Evolutionary conservation across 2,113 vertebrate species (phyloP).

Genomic region (Cettia cetti): DNA sequence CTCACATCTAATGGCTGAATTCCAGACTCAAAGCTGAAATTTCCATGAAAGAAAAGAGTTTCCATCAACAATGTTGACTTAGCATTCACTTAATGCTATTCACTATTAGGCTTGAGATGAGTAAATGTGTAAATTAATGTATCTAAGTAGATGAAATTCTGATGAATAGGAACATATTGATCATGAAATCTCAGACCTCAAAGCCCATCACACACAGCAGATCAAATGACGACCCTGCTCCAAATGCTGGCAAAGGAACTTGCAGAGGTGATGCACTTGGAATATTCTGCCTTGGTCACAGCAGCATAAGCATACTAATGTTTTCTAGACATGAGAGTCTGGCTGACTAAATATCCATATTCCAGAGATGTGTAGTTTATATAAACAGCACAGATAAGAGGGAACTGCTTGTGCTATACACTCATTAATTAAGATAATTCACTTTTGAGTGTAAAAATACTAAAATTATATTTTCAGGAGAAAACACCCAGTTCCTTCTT

Average conservation of each 20-base stretch:
- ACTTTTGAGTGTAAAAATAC: not conserved
- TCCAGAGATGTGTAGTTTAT: not conserved
- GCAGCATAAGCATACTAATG: not conserved
- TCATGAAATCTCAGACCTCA: not conserved
- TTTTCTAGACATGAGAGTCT: not conserved
- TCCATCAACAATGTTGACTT: not conserved
- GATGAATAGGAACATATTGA: not conserved
- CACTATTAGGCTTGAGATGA: not conserved
- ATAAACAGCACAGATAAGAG: not conserved
- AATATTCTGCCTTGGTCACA: not conserved
- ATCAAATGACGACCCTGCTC: not conserved
- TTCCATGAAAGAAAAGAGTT: not conserved
- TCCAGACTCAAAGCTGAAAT: not conserved
- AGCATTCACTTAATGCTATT: not conserved
- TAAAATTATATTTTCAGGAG: not conserved
- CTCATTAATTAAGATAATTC: not conserved
- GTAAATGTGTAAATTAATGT: not conserved
- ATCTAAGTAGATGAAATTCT: not conserved
- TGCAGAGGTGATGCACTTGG: not conserved
- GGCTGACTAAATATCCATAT: not conserved
- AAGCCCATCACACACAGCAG: not conserved
- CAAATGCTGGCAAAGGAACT: not conserved
- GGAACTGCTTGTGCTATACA: not conserved
- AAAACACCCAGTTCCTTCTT: not conserved
- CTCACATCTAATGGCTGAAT: not conserved